Conservation (phyloP, 53 echinoderm and acorn worm species). For the Echinarachnius parma region DNA sequence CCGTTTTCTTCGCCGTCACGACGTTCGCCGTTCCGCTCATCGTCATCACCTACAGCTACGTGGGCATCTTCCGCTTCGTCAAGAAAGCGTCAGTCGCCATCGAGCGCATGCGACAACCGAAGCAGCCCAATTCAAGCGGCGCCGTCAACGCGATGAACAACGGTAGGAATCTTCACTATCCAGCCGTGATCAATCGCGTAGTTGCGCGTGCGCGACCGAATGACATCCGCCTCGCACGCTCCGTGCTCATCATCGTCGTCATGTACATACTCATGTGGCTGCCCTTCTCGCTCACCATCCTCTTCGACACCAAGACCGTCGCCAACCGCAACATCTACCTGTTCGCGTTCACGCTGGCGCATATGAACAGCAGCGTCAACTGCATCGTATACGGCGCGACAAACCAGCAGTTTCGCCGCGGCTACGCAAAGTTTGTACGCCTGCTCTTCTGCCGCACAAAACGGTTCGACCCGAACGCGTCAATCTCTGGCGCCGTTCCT, state of each 20-base stretch:
- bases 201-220: background rate
- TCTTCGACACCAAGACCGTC: constrained; percentile 45
- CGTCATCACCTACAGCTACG: constrained; percentile 54
- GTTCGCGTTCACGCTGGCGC: constrained; percentile 52
- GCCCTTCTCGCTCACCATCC: constrained; percentile 56
- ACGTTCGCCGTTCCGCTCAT: constrained; percentile 40
- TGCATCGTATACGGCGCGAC: constrained; percentile 63
- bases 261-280: constrained; percentile 60
- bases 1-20: constrained; percentile 49
- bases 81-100: constrained; percentile 22
- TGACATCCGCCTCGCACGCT: constrained; percentile 27
- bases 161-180: too few species aligned
- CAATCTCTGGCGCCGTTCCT: background rate
- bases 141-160: too few species aligned
- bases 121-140: background rate
- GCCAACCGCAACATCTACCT: constrained; percentile 52
- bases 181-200: background rate
- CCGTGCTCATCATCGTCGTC: constrained; percentile 50
- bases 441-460: constrained; percentile 11
- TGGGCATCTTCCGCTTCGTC: constrained; percentile 52
- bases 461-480: background rate
- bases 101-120: constrained; percentile 2
- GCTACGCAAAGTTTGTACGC: constrained; percentile 42
- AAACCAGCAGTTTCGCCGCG: constrained; percentile 57
- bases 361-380: constrained; percentile 63